Evolutionary conservation across 1,140 invertebrate genomes (phyloP), one percentile per base, ranked within the genome.

Genomic region (Drosophila aff.): DNA sequence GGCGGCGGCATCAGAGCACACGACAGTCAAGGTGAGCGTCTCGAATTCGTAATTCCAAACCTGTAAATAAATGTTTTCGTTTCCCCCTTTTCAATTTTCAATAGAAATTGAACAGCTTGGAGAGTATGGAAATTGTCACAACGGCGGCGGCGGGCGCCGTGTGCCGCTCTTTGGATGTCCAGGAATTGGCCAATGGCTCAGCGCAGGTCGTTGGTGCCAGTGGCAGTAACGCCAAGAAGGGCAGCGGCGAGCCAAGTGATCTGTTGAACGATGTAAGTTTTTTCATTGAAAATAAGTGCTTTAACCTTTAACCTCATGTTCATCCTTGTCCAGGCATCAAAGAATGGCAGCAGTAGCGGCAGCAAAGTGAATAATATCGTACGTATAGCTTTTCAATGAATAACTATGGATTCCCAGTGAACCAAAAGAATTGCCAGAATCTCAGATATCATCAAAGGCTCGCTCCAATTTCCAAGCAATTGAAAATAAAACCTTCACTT

Each of bases 351-450:
- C 67, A 89, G 69, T 74, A 85, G 55, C 67, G 86, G 62, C 76
- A 76, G 74, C 58, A 87, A 81, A 60, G 78, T 71, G 79, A 78
- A 77, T 78, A 85, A 82, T 92, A 90, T 91, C 78, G 91, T 92
- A 90, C 64, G 87, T 89, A 79, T 41, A 59, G 3, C 9, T 59
- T 47, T 15, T 49, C 2, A 5, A 44, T 44, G 21, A 1, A 23
- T 46, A 23, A 23, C 21, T 3, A 23, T 7, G 15, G 7, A 2
- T 3, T 8, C 11, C 11, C 44, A 15, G 44, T 46, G 1, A 47
- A 23, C 6, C 21, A 44, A 44, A 4, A 6, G 18, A 44, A 44
- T 21, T 1, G n/a, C 9, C n/a, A 21, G 36, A 38, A n/a, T n/a
- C 8, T 41, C 16, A 41, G 8, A 43, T 41, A 41, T n/a, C 40